Percentiles rank a stretch among this genome's conserved stretches.
Conservation (phyloP, 37 sponge, comb jelly and placozoan species). For the Lycopodina hypogea region DNA sequence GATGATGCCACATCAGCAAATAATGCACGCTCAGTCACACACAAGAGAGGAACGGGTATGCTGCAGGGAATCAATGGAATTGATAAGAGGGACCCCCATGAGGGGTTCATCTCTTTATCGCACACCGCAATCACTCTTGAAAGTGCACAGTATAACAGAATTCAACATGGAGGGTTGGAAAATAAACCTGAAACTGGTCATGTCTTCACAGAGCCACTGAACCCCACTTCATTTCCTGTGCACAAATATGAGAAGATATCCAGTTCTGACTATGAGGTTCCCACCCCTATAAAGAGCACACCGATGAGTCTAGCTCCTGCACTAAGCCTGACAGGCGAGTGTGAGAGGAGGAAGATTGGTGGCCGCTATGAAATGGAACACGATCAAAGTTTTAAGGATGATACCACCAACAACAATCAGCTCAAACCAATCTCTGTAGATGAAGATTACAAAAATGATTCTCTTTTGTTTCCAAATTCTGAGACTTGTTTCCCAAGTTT, state of each 20-base stretch:
- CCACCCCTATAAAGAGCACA: background rate
- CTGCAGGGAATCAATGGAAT: background rate
- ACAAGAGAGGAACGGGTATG: background rate
- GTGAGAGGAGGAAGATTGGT: background rate
- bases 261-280: conserved; percentile 19
- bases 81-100: too few relatives aligned
- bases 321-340: background rate
- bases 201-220: conserved; percentile 14
- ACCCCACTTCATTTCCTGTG: conserved; percentile 34
- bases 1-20: background rate
- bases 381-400: background rate
- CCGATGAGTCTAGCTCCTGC: background rate
- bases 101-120: background rate
- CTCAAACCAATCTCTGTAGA: background rate
- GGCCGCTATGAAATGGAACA: background rate
- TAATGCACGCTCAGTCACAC: background rate
- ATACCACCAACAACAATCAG: background rate
- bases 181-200: conserved; percentile 40
- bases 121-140: background rate
- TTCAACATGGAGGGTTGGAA: background rate
- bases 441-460: background rate
- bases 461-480: too few relatives aligned
- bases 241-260: conserved; percentile 21
- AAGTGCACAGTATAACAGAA: background rate
- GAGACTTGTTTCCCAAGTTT: too few relatives aligned